These are phyloP conservation scores for Digitonthophagus gazella DNA, from an alignment of 2,888 invertebrate species.

Conservation along the genomic window DNA sequence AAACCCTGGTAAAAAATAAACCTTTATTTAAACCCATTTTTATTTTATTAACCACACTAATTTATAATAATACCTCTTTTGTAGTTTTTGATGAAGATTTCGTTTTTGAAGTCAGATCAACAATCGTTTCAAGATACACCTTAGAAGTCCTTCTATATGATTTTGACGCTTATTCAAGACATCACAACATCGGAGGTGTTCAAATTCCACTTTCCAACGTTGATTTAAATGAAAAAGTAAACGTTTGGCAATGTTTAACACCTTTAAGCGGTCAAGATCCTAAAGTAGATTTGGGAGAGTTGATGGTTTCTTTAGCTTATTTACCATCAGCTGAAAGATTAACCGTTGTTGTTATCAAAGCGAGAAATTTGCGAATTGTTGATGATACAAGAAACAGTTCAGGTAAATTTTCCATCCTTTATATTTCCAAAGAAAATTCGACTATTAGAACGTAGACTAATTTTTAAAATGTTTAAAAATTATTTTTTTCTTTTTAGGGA, in stretches of 20 bases:
- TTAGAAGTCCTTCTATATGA: constrained; percentile 64
- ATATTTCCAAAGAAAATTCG: too few species aligned
- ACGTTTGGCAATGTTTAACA: constrained; percentile 58
- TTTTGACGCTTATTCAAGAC: constrained; percentile 64
- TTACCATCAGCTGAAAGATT: constrained; percentile 58
- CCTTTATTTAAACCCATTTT: neutral
- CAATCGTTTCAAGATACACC: constrained; percentile 54
- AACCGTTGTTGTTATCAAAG: constrained; percentile 60
- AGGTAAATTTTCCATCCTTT: too few species aligned
- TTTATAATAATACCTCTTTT: too few species aligned
- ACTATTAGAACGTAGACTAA: too few species aligned
- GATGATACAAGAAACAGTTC: constrained; percentile 51
- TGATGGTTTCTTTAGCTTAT: constrained; percentile 58
- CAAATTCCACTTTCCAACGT: constrained; percentile 58
- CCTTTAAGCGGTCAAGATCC: constrained; percentile 55
- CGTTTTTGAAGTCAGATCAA: constrained; percentile 62
- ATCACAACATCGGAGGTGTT: constrained; percentile 63
- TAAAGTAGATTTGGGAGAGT: constrained; percentile 54
- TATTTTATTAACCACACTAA: neutral
- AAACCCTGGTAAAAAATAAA: constrained; percentile 57
- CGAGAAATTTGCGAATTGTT: constrained; percentile 52
- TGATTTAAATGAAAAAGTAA: constrained; percentile 58
- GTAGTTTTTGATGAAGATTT: constrained; percentile 68
- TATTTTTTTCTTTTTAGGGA: too few species aligned
- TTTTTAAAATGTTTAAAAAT: too few species aligned